Percentiles rank a stretch among this genome's conserved stretches.
Conservation (phyloP, 92 coral and sea anemone species). For the Anthopleura xanthogrammica region DNA sequence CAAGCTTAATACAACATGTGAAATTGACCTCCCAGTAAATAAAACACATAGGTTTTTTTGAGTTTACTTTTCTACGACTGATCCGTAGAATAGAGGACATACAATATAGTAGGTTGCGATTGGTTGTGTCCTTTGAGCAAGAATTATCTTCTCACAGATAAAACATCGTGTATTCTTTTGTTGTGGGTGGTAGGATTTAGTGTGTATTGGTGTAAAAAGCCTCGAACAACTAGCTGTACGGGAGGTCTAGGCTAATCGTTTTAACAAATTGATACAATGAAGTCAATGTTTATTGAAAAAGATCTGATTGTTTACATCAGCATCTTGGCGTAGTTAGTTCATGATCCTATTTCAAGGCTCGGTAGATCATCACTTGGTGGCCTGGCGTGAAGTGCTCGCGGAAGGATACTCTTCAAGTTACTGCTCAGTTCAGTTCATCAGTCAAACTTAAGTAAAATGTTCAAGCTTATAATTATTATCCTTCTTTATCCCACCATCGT, state of each 20-base stretch:
- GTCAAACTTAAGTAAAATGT: neutral
- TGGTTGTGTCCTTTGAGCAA: neutral
- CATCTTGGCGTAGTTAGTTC: neutral
- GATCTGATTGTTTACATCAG: neutral
- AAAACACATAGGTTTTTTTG: neutral
- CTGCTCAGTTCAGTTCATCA: neutral
- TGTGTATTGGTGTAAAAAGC: neutral
- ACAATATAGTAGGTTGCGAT: neutral
- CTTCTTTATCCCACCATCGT: neutral
- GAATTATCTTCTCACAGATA: neutral
- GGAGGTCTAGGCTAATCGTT: constrained; percentile 23
- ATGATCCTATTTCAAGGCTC: neutral
- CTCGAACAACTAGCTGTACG: constrained; percentile 20
- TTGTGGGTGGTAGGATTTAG: neutral
- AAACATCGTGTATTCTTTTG: neutral
- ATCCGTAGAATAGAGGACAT: neutral
- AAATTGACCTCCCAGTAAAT: neutral
- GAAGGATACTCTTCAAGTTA: neutral
- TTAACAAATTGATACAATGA: constrained; percentile 29
- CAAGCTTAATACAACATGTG: neutral
- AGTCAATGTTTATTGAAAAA: constrained; percentile 3
- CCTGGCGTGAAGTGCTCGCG: neutral
- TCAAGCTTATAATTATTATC: neutral
- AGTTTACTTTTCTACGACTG: neutral
- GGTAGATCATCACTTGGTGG: neutral